Conservation (phyloP, 2,797 vertebrate genomes). For the Rallus crepitans region DNA sequence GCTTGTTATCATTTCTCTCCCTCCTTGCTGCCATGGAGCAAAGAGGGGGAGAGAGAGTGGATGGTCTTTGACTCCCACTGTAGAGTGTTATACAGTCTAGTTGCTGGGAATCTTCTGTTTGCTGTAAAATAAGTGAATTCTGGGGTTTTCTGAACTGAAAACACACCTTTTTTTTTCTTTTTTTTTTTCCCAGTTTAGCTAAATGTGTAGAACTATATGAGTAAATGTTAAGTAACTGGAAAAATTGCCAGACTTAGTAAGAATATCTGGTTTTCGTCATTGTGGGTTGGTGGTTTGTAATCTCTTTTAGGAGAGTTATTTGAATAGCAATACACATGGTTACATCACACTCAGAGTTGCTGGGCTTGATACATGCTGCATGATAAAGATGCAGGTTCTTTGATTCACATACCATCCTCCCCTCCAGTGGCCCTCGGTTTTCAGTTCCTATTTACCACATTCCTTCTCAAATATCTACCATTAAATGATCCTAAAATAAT, state of each 20-base stretch:
- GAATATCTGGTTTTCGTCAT: not conserved
- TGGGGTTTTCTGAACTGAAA: not conserved
- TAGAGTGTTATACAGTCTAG: not conserved
- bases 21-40: not conserved
- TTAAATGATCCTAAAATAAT: not conserved
- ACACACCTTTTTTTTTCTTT: not conserved
- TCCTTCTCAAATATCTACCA: not conserved
- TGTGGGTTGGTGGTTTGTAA: not conserved
- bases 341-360: not conserved
- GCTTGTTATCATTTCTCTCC: not conserved
- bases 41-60: not conserved
- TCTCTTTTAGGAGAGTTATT: not conserved
- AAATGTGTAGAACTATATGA: not conserved
- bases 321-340: not conserved
- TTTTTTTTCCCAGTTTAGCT: not conserved
- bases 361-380: not conserved
- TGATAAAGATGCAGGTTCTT: not conserved
- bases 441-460: not conserved
- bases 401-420: not conserved
- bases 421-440: not conserved
- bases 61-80: not conserved
- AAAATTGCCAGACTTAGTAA: not conserved
- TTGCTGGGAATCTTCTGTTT: not conserved
- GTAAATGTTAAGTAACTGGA: not conserved
- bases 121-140: not conserved